Conservation (phyloP, 2,113 vertebrate species). For the Colistium nudipinnis region DNA sequence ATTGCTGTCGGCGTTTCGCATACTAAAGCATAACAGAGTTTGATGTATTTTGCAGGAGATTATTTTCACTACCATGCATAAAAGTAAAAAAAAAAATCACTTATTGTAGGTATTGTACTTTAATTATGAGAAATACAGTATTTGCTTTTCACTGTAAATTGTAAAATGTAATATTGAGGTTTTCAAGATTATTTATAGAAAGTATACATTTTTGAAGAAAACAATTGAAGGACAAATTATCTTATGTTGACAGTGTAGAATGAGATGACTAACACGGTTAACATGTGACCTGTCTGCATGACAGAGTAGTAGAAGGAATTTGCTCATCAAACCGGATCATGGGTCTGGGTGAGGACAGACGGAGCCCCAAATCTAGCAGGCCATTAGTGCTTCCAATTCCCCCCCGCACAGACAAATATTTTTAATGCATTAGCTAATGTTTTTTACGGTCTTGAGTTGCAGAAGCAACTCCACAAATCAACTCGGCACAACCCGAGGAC, state of each 20-base stretch:
- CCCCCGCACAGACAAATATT: constrained; percentile 43
- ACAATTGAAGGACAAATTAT: neutral
- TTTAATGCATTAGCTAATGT: constrained; percentile 57
- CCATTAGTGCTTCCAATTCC: constrained; percentile 10
- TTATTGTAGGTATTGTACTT: too few relatives aligned
- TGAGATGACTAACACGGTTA: neutral
- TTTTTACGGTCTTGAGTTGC: constrained; percentile 56
- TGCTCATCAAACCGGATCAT: constrained; percentile 43
- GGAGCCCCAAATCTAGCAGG: constrained; percentile 53
- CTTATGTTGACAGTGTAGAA: neutral
- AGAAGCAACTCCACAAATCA: constrained; percentile 58
- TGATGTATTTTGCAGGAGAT: constrained; percentile 9
- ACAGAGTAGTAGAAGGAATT: constrained; percentile 28
- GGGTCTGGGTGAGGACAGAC: constrained; percentile 47
- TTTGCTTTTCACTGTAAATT: too few relatives aligned
- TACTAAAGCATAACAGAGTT: neutral
- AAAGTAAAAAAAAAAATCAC: neutral
- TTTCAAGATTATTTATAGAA: too few relatives aligned
- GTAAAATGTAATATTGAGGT: too few relatives aligned
- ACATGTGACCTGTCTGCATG: constrained; percentile 15
- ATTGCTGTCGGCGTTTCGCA: constrained; percentile 6
- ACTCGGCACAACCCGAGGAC: constrained; percentile 43
- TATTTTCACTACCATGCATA: neutral
- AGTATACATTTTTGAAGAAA: too few relatives aligned
- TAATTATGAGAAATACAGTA: too few relatives aligned